phyloP scores from a whole-genome alignment of 2,888 invertebrate species.

The Serripes groenlandicus region DNA sequence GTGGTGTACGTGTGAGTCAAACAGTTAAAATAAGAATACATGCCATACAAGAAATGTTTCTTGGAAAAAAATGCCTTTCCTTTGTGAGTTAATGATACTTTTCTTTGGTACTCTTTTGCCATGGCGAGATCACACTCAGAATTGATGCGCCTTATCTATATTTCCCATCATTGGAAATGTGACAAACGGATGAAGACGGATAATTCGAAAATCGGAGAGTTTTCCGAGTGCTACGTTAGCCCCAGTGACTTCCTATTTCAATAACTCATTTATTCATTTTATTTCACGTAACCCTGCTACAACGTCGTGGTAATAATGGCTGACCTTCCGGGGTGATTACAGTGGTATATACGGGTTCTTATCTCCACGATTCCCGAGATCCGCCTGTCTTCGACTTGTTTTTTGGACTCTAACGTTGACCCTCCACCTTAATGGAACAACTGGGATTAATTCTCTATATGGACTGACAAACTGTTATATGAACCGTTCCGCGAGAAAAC shows the following conservation, averaged over 20 bases:
- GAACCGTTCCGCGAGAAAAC: no score
- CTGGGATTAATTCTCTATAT: no score
- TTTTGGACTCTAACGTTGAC: not conserved
- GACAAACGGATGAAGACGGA: conserved; percentile 67
- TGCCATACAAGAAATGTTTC: no score
- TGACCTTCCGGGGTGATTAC: conserved; percentile 28
- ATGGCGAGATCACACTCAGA: conserved; percentile 60
- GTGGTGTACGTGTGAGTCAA: no score
- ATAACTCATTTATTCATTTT: conserved; percentile 64
- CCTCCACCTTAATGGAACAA: no score
- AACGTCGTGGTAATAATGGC: conserved; percentile 27
- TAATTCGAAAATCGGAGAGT: conserved; percentile 59
- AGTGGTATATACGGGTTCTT: conserved; percentile 28
- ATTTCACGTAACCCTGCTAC: conserved; percentile 31
- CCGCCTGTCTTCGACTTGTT: conserved; percentile 12
- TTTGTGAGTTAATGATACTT: no score
- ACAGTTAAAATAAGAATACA: no score
- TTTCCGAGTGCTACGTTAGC: conserved; percentile 51
- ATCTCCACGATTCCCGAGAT: conserved; percentile 22
- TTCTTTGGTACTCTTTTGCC: no score
- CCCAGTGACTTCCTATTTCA: conserved; percentile 66
- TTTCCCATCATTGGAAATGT: conserved; percentile 67
- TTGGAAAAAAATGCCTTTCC: no score
- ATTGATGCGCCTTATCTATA: conserved; percentile 74
- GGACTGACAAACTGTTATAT: no score